Evolutionary conservation across 2,797 vertebrate genomes (phyloP).

Genomic region (Pempheris klunzingeri): DNA sequence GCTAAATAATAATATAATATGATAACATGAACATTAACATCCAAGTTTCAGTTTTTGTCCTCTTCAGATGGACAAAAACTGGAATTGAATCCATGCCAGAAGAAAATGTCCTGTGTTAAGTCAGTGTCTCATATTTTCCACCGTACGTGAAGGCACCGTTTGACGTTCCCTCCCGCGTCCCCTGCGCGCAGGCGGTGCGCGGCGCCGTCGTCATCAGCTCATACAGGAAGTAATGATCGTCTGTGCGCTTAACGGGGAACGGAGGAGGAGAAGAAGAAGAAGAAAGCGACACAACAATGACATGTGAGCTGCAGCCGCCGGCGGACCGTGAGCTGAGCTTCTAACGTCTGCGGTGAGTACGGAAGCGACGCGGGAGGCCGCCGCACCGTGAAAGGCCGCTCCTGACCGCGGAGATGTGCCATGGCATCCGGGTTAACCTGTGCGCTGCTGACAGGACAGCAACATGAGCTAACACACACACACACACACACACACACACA

Average conservation of each 20-base stretch:
- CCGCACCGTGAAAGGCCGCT: not conserved
- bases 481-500: not conserved
- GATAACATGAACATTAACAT: too few relatives aligned
- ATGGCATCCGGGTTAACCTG: slow-evolving; percentile 55
- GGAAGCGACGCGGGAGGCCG: not conserved
- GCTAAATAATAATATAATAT: too few relatives aligned
- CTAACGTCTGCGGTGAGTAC: slow-evolving; percentile 63
- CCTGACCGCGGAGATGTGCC: slow-evolving; percentile 23
- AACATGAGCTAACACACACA: not conserved
- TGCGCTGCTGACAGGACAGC: slow-evolving; percentile 42
- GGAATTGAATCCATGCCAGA: not conserved
- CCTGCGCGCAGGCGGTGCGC: slow-evolving; percentile 18
- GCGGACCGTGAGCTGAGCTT: slow-evolving; percentile 25
- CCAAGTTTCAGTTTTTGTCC: too few relatives aligned
- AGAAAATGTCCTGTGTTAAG: not conserved
- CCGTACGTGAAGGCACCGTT: slow-evolving; percentile 44
- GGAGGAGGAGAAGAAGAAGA: slow-evolving; percentile 22
- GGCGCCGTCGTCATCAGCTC: slow-evolving; percentile 63
- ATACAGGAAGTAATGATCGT: slow-evolving; percentile 74
- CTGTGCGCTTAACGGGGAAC: slow-evolving; percentile 18
- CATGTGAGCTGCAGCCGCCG: slow-evolving; percentile 14
- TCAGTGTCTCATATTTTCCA: slow-evolving; percentile 39
- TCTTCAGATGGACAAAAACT: not conserved
- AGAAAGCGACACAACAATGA: slow-evolving; percentile 40
- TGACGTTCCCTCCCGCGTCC: not conserved